A percentile compares a stretch with the other conserved stretches of the same genome.
Conservation (phyloP, 2,797 vertebrate genomes). For the Halcyon chelicuti region DNA sequence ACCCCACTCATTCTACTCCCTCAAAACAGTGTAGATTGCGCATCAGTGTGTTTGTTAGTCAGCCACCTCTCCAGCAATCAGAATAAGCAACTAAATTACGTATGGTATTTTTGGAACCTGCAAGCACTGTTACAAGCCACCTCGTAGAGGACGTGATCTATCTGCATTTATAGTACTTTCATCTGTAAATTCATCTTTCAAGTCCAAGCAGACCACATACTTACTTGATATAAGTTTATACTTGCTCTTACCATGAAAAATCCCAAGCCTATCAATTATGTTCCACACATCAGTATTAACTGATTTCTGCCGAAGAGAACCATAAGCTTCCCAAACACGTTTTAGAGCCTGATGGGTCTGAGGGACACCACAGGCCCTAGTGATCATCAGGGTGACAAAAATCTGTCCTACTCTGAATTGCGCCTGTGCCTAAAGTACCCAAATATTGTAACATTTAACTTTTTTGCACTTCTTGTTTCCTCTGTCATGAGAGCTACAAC, state of each 20-base stretch:
- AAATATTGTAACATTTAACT: not conserved
- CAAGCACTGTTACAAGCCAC: not conserved
- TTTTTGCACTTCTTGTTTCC: not conserved
- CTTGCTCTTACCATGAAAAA: constrained; percentile 7
- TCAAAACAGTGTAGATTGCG: constrained; percentile 1
- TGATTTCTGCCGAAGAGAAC: not conserved
- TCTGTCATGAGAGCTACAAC: not conserved
- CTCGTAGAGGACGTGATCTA: not conserved
- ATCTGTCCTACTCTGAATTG: not conserved
- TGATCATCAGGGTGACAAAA: not conserved
- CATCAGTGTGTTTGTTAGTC: constrained; percentile 30
- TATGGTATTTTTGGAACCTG: constrained; percentile 17
- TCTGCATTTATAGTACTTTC: not conserved
- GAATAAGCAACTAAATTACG: constrained; percentile 24
- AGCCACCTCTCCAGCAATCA: constrained; percentile 14
- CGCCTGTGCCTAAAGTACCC: not conserved
- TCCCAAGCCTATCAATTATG: not conserved
- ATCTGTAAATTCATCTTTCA: not conserved
- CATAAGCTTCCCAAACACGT: accelerated
- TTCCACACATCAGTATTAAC: not conserved
- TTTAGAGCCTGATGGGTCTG: not conserved
- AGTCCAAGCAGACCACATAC: not conserved
- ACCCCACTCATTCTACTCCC: not conserved
- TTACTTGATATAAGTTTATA: not conserved
- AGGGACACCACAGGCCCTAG: not conserved